Base-by-base conservation (phyloP, 2,797 vertebrate genomes). In the Schizopygopsis malacanthus region DNA sequence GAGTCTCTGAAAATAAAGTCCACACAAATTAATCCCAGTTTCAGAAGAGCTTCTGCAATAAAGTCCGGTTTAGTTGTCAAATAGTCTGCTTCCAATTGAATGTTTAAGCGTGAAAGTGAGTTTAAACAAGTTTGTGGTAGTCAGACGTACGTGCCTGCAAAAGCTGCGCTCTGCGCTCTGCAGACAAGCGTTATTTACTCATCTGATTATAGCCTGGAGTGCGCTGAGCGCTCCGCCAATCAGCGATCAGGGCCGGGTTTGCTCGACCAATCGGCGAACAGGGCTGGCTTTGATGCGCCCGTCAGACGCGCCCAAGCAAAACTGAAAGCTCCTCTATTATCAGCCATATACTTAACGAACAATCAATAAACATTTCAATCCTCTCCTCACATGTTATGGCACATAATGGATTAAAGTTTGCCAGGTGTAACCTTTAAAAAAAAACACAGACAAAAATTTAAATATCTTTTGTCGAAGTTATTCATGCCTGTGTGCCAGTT, bases 141-240 rank as follows among this genome's bases (percentile, higher is more conserved):
- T 82, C 83, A 71, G 52, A 43, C 79, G 41, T 70, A 52, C 4
- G 2, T 16, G 39, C 5, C 22, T 4, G 28, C 61, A 50, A 37
- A 65, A 56, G 70, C 77, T 4, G 59, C 86, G 93, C 90, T 91
- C 92, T 94, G 93, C 81, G 61, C 79, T 71, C 47, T 85, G 52
- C 41, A 78, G 75, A 63, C 80, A 6, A 47, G 69, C 25, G 93
- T 94, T 95, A 95, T 95, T 95, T 92, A 94, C 95, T 92, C 93
- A 87, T 94, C 92, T 95, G 93, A 92, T 94, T 94, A 95, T 93
- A 94, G 93, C 91, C 90, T 90, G 86, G 91, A 94, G 92, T 93
- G 92, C 85, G 92, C 89, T 88, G 91, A 86, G 88, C 85, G 88
- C 84, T 93, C 89, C 86, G 87, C 96, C 95, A 96, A 96, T 96